Base-by-base conservation (phyloP, 2,888 invertebrate species). In the Apotomis turbidana region DNA sequence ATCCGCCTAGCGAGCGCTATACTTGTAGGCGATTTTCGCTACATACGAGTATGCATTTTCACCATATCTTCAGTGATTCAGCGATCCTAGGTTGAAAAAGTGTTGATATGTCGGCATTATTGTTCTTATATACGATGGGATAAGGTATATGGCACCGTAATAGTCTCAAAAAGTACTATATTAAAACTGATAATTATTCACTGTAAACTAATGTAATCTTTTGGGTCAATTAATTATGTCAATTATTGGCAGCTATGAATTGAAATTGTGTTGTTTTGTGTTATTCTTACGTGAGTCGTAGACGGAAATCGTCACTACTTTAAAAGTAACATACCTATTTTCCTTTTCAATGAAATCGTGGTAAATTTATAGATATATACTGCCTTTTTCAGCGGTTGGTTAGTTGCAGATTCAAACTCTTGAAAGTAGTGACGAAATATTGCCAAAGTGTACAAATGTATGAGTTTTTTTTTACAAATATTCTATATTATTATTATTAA, bases 371-470 rank as follows among this genome's bases (percentile, higher is more conserved):
- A 27, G 27, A 27, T 27, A 27, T 27, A 27, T 27, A 27, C 27
- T 27, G 2, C 27, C 27, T 27, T 27, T 1, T 27, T 27, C 27
- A 27, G 27, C 1, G 27, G 1, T 27, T 27, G 27, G 1, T 27
- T 27, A 27, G 27, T 27, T 27, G 27, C 27, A 27, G 27, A 27
- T 27, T 27, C 27, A 27, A 27, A 27, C 27, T 27, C 27, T 27
- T 27, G 2, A 41, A 41, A 6, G 5, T 41, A 6, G 41, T 41
- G 41, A 41, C 5, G 5, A 6, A 62, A 59, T 27, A 62, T 62
- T 51, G 62, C 62, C 62, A 62, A 62, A 62, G 51, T 62, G 51
- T 62, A 62, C 62, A 62, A 51, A 62, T 51, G 3, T n/a, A 62
- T 27, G 36, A 5, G 27, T 27, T 36, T 12, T 27, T 36, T 12